phyloP scores from a whole-genome alignment of 2,113 vertebrate species.

The Rhipidura dahli region DNA sequence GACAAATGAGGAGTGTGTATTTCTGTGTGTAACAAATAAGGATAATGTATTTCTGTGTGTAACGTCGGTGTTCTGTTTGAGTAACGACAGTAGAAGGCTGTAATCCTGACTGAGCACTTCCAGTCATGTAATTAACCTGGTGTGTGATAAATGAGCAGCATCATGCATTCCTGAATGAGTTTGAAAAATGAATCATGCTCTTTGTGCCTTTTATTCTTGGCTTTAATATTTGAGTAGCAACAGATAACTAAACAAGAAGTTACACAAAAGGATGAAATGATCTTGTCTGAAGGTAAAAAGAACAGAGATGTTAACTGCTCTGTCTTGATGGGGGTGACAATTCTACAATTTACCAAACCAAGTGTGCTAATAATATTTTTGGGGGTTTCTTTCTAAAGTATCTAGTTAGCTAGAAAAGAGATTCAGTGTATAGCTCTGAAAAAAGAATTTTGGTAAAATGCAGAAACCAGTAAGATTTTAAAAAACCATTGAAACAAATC shows the following conservation, averaged over 20 bases:
- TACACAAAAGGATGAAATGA: background rate
- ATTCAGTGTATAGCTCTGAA: background rate
- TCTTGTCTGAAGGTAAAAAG: background rate
- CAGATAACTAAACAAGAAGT: background rate
- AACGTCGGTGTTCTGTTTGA: background rate
- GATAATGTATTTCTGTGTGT: background rate
- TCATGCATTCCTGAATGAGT: background rate
- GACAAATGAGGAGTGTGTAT: background rate
- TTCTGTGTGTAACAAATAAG: background rate
- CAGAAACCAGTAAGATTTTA: background rate
- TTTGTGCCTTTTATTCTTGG: background rate
- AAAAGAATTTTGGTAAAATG: background rate
- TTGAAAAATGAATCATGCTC: background rate
- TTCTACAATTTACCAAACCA: background rate
- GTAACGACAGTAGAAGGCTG: background rate
- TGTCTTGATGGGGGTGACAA: background rate
- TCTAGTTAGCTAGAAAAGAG: background rate
- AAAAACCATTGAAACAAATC: background rate
- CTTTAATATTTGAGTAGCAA: background rate
- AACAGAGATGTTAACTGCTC: background rate
- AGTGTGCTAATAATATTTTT: background rate
- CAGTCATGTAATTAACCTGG: background rate
- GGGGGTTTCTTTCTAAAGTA: background rate
- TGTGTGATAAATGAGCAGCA: background rate
- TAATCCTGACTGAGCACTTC: background rate